These are phyloP conservation scores for Acropternis orthonyx DNA, from an alignment of 2,797 vertebrate genomes.

Conservation along the genomic window DNA sequence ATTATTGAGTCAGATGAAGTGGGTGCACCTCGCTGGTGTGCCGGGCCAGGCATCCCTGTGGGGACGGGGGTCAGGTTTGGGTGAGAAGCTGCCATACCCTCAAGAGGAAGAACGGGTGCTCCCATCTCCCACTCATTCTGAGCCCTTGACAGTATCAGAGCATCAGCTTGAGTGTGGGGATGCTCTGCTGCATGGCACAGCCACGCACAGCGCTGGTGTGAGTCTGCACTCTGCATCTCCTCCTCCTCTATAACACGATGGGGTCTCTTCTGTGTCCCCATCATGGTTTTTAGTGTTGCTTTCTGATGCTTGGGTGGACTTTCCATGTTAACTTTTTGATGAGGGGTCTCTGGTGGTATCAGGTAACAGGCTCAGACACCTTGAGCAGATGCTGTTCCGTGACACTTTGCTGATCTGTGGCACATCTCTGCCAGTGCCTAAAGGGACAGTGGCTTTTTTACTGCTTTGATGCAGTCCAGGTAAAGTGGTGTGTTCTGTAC, in stretches of 20 bases:
- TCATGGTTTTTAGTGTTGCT: neutral
- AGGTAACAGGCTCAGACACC: neutral
- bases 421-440: neutral
- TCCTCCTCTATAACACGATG: accelerated
- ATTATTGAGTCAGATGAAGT: neutral
- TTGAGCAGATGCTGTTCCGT: neutral
- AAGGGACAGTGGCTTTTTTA: neutral
- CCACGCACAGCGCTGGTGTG: accelerated
- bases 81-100: neutral
- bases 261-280: neutral
- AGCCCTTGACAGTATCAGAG: accelerated
- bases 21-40: accelerated
- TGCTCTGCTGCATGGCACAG: accelerated
- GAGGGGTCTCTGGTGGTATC: neutral
- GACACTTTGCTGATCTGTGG: neutral
- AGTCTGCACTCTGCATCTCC: neutral
- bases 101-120: accelerated
- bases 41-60: neutral
- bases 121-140: neutral
- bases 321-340: neutral
- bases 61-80: neutral
- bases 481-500: neutral
- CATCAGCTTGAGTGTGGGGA: neutral
- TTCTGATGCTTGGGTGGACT: neutral
- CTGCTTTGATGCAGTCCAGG: neutral